Base-by-base conservation (phyloP, 2,888 invertebrate species). In the Nineta flava region DNA sequence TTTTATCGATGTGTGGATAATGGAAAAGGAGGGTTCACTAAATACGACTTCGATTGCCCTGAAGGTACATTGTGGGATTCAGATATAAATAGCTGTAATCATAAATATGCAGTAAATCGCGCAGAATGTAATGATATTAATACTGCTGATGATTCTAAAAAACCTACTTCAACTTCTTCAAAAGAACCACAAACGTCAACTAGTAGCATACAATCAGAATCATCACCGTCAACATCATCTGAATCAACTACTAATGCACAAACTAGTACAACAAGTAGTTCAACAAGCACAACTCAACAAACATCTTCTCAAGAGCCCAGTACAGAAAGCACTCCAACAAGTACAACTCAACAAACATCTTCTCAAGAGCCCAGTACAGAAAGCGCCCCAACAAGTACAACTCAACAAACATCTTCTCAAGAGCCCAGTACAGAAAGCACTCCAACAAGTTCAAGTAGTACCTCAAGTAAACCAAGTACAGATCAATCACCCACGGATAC, bases 11-110 rank as follows among this genome's bases (percentile, higher is more conserved):
- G 60, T 41, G 83, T 85, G 17, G 69, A 72, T 51, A 72, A 75
- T 59, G 77, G 75, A 1, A 66, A 71, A 26, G 75, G 74, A 52
- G 70, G 71, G 3, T 82, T 70, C 53, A 71, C 61, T 5, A 70
- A 67, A 57, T 73, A 73, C 57, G 76, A 79, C 46, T 82, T 81
- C 57, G 63, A 67, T 47, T 83, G 83, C 58, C 77, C 76, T 1
- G 72, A 74, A 51, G 81, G 79, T 34, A 83, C 83, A 1, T 74
- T 74, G 12, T 83, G 82, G 81, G 79, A 81, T 57, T 73, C 75
- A 58, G 69, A 70, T 13, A 65, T 74, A 48, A 71, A 75, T 57
- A 73, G 75, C 1, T 83, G 79, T 59, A 77, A 77, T 59, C 72
- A 77, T 59, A 70, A 68, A 19, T 71, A 72, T 66, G 72, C 72